Evolutionary conservation across 2,113 vertebrate species (phyloP), one percentile per base, ranked within the genome.

Genomic region (Fregata magnificens): DNA sequence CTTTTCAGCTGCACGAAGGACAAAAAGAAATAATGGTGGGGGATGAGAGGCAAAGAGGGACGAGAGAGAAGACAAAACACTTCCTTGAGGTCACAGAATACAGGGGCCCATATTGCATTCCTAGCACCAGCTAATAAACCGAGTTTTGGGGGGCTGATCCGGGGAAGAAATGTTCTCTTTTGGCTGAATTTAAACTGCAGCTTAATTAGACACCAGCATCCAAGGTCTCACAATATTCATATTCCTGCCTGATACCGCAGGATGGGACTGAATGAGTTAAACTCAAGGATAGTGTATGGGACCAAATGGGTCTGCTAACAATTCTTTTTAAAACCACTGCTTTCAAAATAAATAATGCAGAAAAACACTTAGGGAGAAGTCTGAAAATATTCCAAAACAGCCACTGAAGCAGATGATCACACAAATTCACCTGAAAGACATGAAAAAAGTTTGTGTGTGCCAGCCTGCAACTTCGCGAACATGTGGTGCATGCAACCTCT

Each of bases 291-390:
- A 85, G 14, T 5, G 5, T 45, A 76, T 13, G 5, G 42, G 26
- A 13, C 50, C 62, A 93, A 95, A 92, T 67, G n/a, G 53, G 24
- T 82, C 85, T 86, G 61, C 38, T 76, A 97, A 93, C 52, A 96
- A 81, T 93, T 95, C 34, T 26, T 65, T 94, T 90, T 92, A 77
- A 95, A 95, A 83, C 24, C 31, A 72, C 28, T 91, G 65, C 81
- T 95, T 95, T 76, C 62, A 93, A 95, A 95, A 93, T 93, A 96
- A 89, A 96, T 87, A 96, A 96, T 82, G 82, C 81, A 97, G 82
- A 72, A 95, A 98, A 97, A 83, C 83, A 95, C 91, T 96, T 74
- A 92, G 65, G 74, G 79, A 94, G n/a, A 85, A 91, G 26, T 42
- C 77, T 82, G 63, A 93, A 82, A 90, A 82, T 84, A 94, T 76